Evolutionary conservation across 2,113 vertebrate genomes (phyloP).

Genomic region (Madoqua kirkii): DNA sequence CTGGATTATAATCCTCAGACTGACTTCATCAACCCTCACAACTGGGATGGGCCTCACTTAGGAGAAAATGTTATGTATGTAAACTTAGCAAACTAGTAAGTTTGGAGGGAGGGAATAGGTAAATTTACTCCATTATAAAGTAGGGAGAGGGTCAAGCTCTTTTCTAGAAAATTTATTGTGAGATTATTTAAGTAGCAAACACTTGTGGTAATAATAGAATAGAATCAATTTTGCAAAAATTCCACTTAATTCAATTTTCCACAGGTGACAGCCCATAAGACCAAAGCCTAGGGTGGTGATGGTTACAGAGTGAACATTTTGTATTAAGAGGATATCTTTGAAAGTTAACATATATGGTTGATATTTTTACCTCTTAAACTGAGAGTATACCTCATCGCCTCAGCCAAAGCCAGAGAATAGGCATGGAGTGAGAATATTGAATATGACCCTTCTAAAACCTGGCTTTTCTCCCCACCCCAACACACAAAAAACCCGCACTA

Average conservation of each 20-base stretch:
- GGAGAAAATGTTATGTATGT: conserved; percentile 1
- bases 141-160: not conserved
- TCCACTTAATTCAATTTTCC: conserved; percentile 31
- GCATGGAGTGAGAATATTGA: not conserved
- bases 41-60: not conserved
- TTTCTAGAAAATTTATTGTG: conserved; percentile 26
- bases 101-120: not conserved
- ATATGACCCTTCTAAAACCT: not conserved
- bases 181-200: conserved; percentile 27
- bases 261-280: conserved; percentile 1
- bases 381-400: not conserved
- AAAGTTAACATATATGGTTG: conserved; percentile 7
- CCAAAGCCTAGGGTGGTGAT: not conserved
- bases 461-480: not conserved
- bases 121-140: not conserved
- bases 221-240: conserved; percentile 36
- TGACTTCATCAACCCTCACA: not conserved
- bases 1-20: not conserved
- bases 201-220: not conserved
- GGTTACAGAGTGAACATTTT: not conserved
- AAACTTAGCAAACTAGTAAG: not conserved
- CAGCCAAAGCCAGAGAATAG: not conserved
- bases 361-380: conserved; percentile 11
- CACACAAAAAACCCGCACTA: not conserved
- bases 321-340: conserved; percentile 17